A percentile compares a stretch with the other conserved stretches of the same genome.
phyloP scores from a whole-genome alignment of 2,888 invertebrate species.

The Xanthia togata region DNA sequence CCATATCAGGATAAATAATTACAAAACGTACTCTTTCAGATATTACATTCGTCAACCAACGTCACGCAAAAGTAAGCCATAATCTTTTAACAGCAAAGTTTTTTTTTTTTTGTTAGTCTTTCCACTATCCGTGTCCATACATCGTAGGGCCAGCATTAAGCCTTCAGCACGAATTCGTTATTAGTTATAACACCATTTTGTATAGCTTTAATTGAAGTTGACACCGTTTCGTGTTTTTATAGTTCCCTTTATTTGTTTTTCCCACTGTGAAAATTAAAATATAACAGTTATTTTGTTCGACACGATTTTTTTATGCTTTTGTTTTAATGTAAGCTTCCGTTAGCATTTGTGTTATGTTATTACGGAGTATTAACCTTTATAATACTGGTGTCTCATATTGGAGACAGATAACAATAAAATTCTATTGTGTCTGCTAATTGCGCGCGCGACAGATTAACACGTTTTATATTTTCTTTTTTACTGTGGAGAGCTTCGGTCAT shows the following conservation, averaged over 20 bases:
- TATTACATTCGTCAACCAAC: conserved; percentile 41
- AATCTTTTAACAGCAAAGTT: conserved; percentile 11
- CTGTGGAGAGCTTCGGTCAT: not conserved
- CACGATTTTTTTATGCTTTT: conserved; percentile 58
- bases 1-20: conserved; percentile 50
- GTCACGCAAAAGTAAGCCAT: conserved; percentile 37
- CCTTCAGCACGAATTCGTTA: conserved; percentile 74
- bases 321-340: conserved; percentile 48
- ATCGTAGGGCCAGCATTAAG: conserved; percentile 58
- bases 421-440: no score
- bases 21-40: conserved; percentile 50
- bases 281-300: conserved; percentile 62
- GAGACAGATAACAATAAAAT: no score
- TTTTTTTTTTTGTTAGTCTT: conserved; percentile 37
- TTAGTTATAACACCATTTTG: conserved; percentile 80
- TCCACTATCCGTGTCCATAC: conserved; percentile 52
- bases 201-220: conserved; percentile 82
- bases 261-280: conserved; percentile 67
- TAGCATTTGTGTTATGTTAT: conserved; percentile 33
- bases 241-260: conserved; percentile 73
- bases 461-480: conserved; percentile 8
- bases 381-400: no score
- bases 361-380: conserved; percentile 1
- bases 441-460: no score
- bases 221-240: conserved; percentile 78